Conservation (phyloP, 2,888 invertebrate species). For the Ophonus ardosiacus region DNA sequence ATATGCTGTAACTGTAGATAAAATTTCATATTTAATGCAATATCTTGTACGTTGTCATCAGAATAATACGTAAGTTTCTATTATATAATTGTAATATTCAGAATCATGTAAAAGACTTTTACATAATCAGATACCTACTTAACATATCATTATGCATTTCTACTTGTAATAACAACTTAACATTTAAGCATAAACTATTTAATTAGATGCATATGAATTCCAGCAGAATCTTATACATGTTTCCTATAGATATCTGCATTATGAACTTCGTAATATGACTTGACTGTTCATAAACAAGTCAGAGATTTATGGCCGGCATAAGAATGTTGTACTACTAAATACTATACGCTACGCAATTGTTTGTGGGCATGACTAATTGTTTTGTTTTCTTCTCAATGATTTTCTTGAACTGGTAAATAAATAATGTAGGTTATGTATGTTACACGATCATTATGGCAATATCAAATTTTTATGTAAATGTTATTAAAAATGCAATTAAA, state of each 20-base stretch:
- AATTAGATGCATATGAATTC: background rate
- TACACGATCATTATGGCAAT: constrained; percentile 3
- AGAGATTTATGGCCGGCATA: constrained; percentile 37
- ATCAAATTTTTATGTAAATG: background rate
- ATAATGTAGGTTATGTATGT: background rate
- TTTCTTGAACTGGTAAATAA: constrained; percentile 29
- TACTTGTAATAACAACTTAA: background rate
- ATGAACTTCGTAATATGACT: constrained; percentile 9
- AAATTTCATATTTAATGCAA: no score
- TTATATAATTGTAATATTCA: no score
- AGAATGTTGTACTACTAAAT: constrained; percentile 36
- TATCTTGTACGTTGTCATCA: no score
- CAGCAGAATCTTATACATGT: background rate
- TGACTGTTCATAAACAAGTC: constrained; percentile 11
- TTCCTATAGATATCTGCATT: background rate
- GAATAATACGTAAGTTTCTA: no score
- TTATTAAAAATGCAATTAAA: constrained; percentile 9
- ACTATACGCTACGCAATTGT: constrained; percentile 43
- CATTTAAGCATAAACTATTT: background rate
- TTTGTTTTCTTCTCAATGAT: constrained; percentile 43
- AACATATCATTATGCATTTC: background rate
- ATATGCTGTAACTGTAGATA: no score
- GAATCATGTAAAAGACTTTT: no score
- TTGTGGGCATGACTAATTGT: constrained; percentile 38
- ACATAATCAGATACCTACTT: background rate